Percentiles rank a stretch among this genome's conserved stretches.
Evolutionary conservation across 2,888 invertebrate species (phyloP).

Genomic region (Plusia festucae): DNA sequence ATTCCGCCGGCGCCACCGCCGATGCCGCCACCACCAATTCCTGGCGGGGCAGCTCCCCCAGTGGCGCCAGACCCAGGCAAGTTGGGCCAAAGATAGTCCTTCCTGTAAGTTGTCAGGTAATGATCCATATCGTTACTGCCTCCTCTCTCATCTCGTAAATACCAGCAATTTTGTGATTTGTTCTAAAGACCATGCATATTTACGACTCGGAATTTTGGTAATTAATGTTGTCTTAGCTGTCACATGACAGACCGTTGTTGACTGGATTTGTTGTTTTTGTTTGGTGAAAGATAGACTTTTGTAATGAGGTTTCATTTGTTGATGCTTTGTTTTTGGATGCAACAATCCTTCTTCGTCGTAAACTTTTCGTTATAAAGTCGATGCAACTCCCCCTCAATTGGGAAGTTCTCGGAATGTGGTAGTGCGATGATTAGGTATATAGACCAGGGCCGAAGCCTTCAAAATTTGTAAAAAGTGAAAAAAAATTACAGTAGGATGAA

Average conservation of each 20-base stretch:
- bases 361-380: too few relatives aligned
- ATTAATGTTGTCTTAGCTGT: conserved; percentile 7
- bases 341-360: not conserved
- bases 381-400: too few relatives aligned
- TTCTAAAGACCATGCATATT: conserved; percentile 35
- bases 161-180: conserved; percentile 55
- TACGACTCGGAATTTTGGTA: conserved; percentile 22
- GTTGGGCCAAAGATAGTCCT: conserved; percentile 91
- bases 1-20: not conserved
- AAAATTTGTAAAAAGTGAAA: too few relatives aligned
- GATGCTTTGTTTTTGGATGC: not conserved
- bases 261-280: conserved; percentile 26
- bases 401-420: too few relatives aligned
- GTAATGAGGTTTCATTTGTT: conserved; percentile 12
- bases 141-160: conserved; percentile 41
- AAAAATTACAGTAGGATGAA: too few relatives aligned
- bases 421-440: too few relatives aligned
- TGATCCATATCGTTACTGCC: conserved; percentile 84
- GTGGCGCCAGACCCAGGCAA: conserved; percentile 66
- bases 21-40: conserved; percentile 5
- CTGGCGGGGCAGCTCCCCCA: not conserved
- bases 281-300: not conserved
- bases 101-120: conserved; percentile 90
- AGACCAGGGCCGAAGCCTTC: too few relatives aligned
- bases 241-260: conserved; percentile 31